Conservation (phyloP, 2,888 invertebrate genomes). For the Drosophila hamatofila region DNA sequence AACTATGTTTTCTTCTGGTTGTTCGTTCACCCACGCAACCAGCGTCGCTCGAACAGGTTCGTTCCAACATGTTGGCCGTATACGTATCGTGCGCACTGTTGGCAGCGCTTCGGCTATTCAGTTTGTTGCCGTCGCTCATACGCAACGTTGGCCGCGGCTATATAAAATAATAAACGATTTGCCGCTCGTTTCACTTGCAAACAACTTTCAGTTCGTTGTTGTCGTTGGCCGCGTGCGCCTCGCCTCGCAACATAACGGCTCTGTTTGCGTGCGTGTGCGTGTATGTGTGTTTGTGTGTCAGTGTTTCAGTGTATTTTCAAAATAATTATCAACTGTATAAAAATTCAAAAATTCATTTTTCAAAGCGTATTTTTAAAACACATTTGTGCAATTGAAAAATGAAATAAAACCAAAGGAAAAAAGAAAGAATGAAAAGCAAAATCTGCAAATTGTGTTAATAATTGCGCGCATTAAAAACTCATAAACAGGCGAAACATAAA, state of each 20-base stretch:
- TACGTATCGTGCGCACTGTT: conserved; percentile 13
- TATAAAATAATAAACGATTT: conserved; percentile 5
- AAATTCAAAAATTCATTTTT: conserved; percentile 26
- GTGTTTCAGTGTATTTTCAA: conserved; percentile 29
- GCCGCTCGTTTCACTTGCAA: conserved; percentile 22
- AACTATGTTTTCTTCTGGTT: neutral
- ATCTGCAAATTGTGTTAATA: conserved; percentile 40
- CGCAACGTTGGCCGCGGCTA: conserved; percentile 64
- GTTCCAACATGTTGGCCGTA: conserved; percentile 32
- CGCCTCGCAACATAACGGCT: conserved; percentile 36
- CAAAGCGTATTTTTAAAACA: conserved; percentile 50
- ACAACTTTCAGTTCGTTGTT: conserved; percentile 58
- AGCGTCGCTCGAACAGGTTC: conserved; percentile 46
- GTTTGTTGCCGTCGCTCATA: conserved; percentile 69
- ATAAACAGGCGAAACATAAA: conserved; percentile 36
- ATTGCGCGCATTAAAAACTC: conserved; percentile 52
- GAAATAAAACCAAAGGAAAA: conserved; percentile 9
- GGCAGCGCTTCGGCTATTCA: conserved; percentile 29
- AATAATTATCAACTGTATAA: conserved; percentile 46
- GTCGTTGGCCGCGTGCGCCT: conserved; percentile 58
- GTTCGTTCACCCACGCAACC: conserved; percentile 4
- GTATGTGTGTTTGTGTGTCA: conserved; percentile 12
- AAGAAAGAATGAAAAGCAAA: neutral
- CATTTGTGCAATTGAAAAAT: conserved; percentile 37
- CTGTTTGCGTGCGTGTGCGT: conserved; percentile 18